Evolutionary conservation across 2,888 invertebrate species (phyloP).

Genomic region (Drosophila eohydei): DNA sequence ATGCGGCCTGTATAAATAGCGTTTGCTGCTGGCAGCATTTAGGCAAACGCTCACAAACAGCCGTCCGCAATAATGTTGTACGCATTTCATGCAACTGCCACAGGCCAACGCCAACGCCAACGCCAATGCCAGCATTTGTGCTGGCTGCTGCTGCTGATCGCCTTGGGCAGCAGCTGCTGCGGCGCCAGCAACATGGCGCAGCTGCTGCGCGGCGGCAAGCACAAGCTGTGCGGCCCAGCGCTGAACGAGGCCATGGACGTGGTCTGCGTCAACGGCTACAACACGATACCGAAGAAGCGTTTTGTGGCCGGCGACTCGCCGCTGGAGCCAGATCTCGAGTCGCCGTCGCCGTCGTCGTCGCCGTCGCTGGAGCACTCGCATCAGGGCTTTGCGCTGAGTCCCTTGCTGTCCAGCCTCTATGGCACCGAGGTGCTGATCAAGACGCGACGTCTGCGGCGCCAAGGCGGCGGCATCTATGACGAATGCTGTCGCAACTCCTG

Average conservation of each 20-base stretch:
- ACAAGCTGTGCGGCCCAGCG: slow-evolving; percentile 69
- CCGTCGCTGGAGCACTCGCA: not conserved
- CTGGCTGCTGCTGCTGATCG: slow-evolving; percentile 29
- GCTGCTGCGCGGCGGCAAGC: slow-evolving; percentile 50
- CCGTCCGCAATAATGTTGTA: slow-evolving; percentile 59
- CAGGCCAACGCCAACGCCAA: slow-evolving; percentile 4
- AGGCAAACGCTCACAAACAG: slow-evolving; percentile 31
- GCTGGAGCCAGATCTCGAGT: not conserved
- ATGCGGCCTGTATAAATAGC: slow-evolving; percentile 61
- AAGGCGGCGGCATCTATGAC: slow-evolving; percentile 62
- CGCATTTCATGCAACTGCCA: slow-evolving; percentile 34
- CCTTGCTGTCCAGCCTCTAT: slow-evolving; percentile 62
- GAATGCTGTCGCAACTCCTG: slow-evolving; percentile 76
- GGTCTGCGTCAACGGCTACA: slow-evolving; percentile 68
- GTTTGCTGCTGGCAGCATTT: slow-evolving; percentile 23
- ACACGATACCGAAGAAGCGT: slow-evolving; percentile 46
- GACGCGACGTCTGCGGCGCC: slow-evolving; percentile 56
- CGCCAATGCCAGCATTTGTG: slow-evolving; percentile 6
- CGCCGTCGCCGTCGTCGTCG: no score
- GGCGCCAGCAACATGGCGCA: slow-evolving; percentile 21
- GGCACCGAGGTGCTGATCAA: slow-evolving; percentile 61
- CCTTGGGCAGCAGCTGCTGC: slow-evolving; percentile 21
- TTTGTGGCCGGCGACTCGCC: slow-evolving; percentile 4
- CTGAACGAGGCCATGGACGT: slow-evolving; percentile 63
- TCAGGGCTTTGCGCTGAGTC: slow-evolving; percentile 38